A percentile compares a stretch with the other conserved stretches of the same genome.
Evolutionary conservation across 1,140 invertebrate species (phyloP).

Genomic region (Philaenus spumarius): DNA sequence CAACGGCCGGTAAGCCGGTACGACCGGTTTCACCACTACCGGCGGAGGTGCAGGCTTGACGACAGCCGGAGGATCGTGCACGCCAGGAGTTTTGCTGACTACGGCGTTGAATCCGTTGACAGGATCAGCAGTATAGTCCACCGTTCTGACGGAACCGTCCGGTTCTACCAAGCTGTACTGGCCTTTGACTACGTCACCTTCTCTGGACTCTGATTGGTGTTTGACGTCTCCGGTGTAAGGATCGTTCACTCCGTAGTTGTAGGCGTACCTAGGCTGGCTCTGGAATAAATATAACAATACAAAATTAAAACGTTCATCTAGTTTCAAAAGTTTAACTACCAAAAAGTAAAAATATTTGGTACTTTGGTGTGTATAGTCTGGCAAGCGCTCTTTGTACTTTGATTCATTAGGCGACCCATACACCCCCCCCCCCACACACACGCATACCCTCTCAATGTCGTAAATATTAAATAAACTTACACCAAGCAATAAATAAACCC

Average conservation of each 20-base stretch:
- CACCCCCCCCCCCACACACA: no score
- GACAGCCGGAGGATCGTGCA: neutral
- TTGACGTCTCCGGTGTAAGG: slow-evolving; percentile 45
- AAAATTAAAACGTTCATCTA: no score
- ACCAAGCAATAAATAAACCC: no score
- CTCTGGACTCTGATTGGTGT: slow-evolving; percentile 43
- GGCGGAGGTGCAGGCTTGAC: neutral
- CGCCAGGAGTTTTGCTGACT: slow-evolving; percentile 41
- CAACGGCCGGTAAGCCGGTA: no score
- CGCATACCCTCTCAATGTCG: no score
- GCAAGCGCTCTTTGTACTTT: no score
- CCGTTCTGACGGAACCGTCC: slow-evolving; percentile 50
- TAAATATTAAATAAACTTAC: no score
- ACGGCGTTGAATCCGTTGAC: slow-evolving; percentile 52
- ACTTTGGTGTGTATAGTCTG: no score
- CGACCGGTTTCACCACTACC: no score
- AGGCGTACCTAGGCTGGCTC: slow-evolving; percentile 1
- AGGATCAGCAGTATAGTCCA: slow-evolving; percentile 51
- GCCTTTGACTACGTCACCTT: slow-evolving; percentile 46
- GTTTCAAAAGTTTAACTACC: no score
- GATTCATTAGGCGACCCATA: no score
- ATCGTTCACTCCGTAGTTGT: slow-evolving; percentile 44
- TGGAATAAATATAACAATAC: neutral
- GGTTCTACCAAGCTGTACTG: slow-evolving; percentile 50
- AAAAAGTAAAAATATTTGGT: no score